Conservation (phyloP, 37 sponge, comb jelly and placozoan species). For the Chondrilla cf. caribensis region DNA sequence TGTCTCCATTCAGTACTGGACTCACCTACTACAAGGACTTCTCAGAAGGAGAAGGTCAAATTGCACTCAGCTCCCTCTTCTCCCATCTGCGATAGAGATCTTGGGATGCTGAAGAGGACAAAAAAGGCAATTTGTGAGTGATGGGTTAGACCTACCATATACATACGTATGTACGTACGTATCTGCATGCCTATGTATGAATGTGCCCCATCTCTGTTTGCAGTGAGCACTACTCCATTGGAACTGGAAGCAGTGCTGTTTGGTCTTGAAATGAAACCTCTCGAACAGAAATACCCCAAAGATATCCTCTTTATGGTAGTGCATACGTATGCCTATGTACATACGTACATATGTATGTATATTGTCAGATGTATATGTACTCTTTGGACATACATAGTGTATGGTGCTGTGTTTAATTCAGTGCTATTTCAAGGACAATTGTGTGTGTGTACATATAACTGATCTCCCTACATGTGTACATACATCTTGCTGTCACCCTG, state of each 20-base stretch:
- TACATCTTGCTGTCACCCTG: too few relatives aligned
- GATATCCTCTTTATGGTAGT: neutral
- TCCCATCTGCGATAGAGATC: neutral
- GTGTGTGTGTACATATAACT: slow-evolving; percentile 1
- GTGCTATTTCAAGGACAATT: too few relatives aligned
- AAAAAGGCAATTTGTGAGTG: neutral
- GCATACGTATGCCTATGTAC: too few relatives aligned
- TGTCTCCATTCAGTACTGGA: neutral
- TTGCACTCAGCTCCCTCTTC: slow-evolving; percentile 16
- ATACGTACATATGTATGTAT: slow-evolving; percentile 15
- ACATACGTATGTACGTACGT: too few relatives aligned
- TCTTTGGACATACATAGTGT: too few relatives aligned
- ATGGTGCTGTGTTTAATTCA: too few relatives aligned
- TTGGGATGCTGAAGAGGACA: neutral
- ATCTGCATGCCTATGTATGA: too few relatives aligned
- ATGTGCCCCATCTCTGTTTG: too few relatives aligned
- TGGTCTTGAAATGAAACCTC: neutral
- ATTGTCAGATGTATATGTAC: neutral
- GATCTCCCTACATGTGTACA: neutral
- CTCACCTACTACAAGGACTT: neutral
- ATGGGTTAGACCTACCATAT: too few relatives aligned
- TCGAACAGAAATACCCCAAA: slow-evolving; percentile 16
- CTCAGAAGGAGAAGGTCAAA: neutral
- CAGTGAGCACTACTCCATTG: slow-evolving; percentile 2
- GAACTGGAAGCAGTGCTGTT: slow-evolving; percentile 15